phyloP scores from a whole-genome alignment of 1,140 invertebrate species.

The Colletes gigas region DNA sequence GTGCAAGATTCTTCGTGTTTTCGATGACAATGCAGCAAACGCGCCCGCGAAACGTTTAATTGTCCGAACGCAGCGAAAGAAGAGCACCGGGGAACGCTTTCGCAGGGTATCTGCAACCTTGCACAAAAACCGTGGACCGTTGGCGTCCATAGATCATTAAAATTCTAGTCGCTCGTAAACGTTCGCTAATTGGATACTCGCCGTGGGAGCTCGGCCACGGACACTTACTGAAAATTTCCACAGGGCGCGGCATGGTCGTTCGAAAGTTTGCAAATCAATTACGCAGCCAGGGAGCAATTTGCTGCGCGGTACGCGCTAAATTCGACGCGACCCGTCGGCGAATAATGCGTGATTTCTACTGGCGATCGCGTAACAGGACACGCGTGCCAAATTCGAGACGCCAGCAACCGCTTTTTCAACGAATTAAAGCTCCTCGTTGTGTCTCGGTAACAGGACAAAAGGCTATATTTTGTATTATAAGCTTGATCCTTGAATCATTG shows the following conservation, averaged over 20 bases:
- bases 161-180: slow-evolving; percentile 32
- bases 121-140: background rate
- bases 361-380: too few species aligned
- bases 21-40: background rate
- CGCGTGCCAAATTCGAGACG: too few species aligned
- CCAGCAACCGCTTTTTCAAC: too few species aligned
- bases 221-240: slow-evolving; percentile 27
- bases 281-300: slow-evolving; percentile 25
- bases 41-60: background rate
- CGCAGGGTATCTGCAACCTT: background rate
- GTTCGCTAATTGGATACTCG: slow-evolving; percentile 40
- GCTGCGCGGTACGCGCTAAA: background rate
- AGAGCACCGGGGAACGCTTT: background rate
- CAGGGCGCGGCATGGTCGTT: background rate
- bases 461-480: too few species aligned
- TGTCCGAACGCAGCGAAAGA: background rate
- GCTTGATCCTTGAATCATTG: too few species aligned
- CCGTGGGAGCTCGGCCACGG: slow-evolving; percentile 7
- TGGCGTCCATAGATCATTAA: slow-evolving; percentile 34
- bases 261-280: slow-evolving; percentile 42
- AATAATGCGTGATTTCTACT: background rate
- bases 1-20: background rate
- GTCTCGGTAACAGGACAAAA: too few species aligned
- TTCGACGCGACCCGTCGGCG: background rate
- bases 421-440: too few species aligned